phyloP scores from a whole-genome alignment of 30 jellyfish, hydroid and myxozoan genomes.

The Hydractinia echinata region DNA sequence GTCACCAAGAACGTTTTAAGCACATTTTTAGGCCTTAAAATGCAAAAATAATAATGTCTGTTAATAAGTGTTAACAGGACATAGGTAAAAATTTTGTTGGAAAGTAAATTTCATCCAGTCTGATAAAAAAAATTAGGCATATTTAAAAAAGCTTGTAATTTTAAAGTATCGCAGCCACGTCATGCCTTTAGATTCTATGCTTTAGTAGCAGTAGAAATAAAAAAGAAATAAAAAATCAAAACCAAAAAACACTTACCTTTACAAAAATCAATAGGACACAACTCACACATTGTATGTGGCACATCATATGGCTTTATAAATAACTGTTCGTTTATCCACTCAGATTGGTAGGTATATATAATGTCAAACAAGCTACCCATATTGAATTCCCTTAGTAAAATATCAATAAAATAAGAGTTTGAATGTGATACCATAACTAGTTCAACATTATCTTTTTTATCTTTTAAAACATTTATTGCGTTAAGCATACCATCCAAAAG shows the following conservation, averaged over 20 bases:
- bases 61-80: too few species aligned
- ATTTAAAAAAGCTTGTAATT: too few species aligned
- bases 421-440: constrained; percentile 46
- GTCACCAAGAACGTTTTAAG: too few species aligned
- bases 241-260: constrained; percentile 43
- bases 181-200: too few species aligned
- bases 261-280: constrained; percentile 50
- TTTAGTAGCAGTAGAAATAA: too few species aligned
- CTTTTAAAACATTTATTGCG: constrained; percentile 13
- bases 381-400: constrained; percentile 22
- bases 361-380: constrained; percentile 5
- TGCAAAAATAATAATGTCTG: too few species aligned
- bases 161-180: too few species aligned
- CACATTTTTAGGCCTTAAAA: too few species aligned
- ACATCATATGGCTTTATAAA: constrained; percentile 33
- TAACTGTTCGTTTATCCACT: constrained; percentile 33
- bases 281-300: constrained; percentile 22
- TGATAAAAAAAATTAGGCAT: too few species aligned
- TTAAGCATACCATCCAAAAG: constrained; percentile 16
- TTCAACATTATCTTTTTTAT: constrained; percentile 14
- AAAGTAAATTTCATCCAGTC: too few species aligned
- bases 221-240: too few species aligned
- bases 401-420: constrained; percentile 46
- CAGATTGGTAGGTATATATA: constrained; percentile 40
- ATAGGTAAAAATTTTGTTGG: too few species aligned